phyloP scores from a whole-genome alignment of 2,888 invertebrate species.

The Pterobdella sp. region DNA sequence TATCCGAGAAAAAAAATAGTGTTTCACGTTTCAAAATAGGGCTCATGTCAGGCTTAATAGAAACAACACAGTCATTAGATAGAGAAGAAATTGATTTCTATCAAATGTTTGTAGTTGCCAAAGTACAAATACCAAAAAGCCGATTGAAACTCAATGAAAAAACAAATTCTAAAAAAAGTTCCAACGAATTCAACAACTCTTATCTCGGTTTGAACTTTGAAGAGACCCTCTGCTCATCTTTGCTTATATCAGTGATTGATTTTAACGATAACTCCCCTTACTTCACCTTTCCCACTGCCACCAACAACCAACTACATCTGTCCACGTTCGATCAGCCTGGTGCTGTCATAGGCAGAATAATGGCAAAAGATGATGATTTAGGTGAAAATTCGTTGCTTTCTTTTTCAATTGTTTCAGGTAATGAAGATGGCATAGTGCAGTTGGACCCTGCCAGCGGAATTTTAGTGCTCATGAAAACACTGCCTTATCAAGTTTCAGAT shows the following conservation, averaged over 20 bases:
- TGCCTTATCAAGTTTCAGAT: not conserved
- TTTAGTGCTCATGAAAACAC: conserved; percentile 1
- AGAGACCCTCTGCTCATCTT: conserved; percentile 22
- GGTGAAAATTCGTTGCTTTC: conserved; percentile 78
- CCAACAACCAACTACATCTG: conserved; percentile 23
- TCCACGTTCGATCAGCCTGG: conserved; percentile 21
- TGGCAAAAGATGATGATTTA: conserved; percentile 78
- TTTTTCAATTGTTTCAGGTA: conserved; percentile 67
- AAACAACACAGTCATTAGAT: conserved; percentile 12
- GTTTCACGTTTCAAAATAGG: conserved; percentile 3
- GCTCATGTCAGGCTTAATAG: not conserved
- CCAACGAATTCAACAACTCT: conserved; percentile 23
- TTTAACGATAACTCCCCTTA: conserved; percentile 34
- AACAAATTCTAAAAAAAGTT: conserved; percentile 30
- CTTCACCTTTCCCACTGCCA: conserved; percentile 33
- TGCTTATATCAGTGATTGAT: conserved; percentile 32
- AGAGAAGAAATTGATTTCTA: conserved; percentile 20
- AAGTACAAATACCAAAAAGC: not conserved
- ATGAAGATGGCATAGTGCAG: conserved; percentile 21
- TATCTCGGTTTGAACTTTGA: conserved; percentile 21
- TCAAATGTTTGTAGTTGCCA: conserved; percentile 6
- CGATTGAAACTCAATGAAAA: conserved; percentile 20
- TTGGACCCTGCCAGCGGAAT: conserved; percentile 24
- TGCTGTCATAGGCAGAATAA: conserved; percentile 50
- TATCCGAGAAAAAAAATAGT: not conserved